A percentile compares a stretch with the other conserved stretches of the same genome.
phyloP scores from a whole-genome alignment of 2,797 vertebrate species.

The Rhinichthys osculus region DNA sequence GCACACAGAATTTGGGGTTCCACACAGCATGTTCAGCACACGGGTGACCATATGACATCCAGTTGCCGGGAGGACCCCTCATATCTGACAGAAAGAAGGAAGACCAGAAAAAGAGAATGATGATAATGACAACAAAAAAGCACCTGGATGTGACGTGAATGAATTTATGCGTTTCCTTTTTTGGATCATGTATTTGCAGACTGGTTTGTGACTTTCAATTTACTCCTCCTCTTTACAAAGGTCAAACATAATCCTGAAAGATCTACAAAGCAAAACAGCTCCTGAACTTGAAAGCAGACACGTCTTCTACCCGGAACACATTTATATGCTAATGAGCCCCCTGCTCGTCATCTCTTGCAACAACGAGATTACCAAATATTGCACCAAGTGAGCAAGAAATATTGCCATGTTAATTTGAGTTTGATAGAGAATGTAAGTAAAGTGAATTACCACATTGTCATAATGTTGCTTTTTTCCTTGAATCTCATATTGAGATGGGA shows the following conservation, averaged over 20 bases:
- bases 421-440: constrained; percentile 20
- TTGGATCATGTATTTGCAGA: constrained; percentile 12
- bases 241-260: constrained; percentile 46
- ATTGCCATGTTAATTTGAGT: constrained; percentile 43
- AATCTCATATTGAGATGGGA: background rate
- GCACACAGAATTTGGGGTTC: constrained; percentile 77
- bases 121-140: background rate
- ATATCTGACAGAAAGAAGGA: constrained; percentile 66
- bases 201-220: constrained; percentile 37
- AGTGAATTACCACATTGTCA: constrained; percentile 20
- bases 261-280: constrained; percentile 50
- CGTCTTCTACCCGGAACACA: constrained; percentile 45
- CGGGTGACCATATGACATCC: constrained; percentile 75
- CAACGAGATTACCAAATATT: constrained; percentile 41
- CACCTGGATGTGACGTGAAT: background rate
- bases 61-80: constrained; percentile 65
- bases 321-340: constrained; percentile 62
- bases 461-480: constrained; percentile 8
- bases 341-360: constrained; percentile 28
- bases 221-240: constrained; percentile 31
- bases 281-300: constrained; percentile 42
- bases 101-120: constrained; percentile 13
- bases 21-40: constrained; percentile 73
- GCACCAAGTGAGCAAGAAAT: constrained; percentile 39
- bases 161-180: background rate